Base-by-base conservation (phyloP, 2,113 vertebrate genomes). In the Marmota flaviventris region DNA sequence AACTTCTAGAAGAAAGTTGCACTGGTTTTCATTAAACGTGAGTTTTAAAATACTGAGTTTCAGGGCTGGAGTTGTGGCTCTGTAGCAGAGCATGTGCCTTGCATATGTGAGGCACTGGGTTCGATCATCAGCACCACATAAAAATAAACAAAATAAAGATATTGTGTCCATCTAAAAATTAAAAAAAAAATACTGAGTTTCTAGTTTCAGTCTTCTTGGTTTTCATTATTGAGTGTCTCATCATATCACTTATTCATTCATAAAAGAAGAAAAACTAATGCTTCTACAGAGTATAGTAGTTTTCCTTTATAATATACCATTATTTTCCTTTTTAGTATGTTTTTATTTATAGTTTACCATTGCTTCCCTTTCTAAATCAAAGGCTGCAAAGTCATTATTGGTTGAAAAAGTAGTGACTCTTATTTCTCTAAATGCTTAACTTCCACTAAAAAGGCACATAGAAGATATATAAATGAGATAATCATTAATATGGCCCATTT, bases 351-450 rank as follows among this genome's bases (percentile, higher is more conserved):
- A 61, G 29, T 17, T 5, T n/a, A 69, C 37, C 10, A 89, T n/a
- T 93, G 17, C 58, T 84, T 94, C 85, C 22, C 53, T 83, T 95
- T 94, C 69, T 85, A 95, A 65, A 84, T 81, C 37, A 96, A 53
- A 88, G 65, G 53, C 5, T 88, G 27, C 12, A 93, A 63, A 39
- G 85, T 77, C 2, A 83, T n/a, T 76, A 75, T 22, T 69, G 25
- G 37, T 67, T 89, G n/a, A 83, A 89, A 88, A 92, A 92, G 34
- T n/a, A 89, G 58, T 89, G 16, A 56, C 29, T 91, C 92, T 78
- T 85, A 86, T 78, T 93, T 91, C 25, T 85, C 42, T 39, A 81
- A 91, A 89, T 82, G 45, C 16, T 76, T 91, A 76, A 48, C 11
- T 79, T 91, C 34, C 20, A 85, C 69, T 53, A 67, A 14, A 73